A percentile compares a stretch with the other conserved stretches of the same genome.
Evolutionary conservation across 2,113 vertebrate genomes (phyloP).

Genomic region (Alligator mississippiensis): DNA sequence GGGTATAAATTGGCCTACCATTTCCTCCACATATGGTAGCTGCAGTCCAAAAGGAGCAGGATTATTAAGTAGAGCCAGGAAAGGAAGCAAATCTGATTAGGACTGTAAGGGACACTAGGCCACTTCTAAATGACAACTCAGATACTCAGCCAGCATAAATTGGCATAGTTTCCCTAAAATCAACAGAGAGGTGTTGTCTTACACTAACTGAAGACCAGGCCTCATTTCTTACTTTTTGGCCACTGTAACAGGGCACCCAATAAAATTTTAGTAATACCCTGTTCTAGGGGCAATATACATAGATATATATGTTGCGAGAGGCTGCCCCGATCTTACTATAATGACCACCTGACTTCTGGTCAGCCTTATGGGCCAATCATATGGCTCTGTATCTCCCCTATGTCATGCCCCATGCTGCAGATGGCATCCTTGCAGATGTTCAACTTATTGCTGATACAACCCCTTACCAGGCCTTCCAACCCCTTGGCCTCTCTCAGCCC

Average conservation of each 20-base stretch:
- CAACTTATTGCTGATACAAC: no score
- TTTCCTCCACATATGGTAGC: not conserved
- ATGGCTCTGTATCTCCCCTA: no score
- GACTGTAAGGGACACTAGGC: not conserved
- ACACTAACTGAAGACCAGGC: not conserved
- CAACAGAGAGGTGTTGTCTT: not conserved
- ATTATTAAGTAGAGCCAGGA: not conserved
- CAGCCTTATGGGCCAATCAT: no score
- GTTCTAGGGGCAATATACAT: no score
- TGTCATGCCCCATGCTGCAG: no score
- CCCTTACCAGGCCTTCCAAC: no score
- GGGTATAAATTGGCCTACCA: not conserved
- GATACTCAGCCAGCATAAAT: not conserved
- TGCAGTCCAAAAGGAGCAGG: not conserved
- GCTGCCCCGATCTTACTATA: no score
- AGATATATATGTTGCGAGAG: no score
- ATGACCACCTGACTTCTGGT: no score
- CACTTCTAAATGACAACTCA: fast-evolving
- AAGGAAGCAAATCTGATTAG: not conserved
- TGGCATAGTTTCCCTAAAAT: fast-evolving
- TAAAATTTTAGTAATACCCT: no score
- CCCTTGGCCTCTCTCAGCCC: no score
- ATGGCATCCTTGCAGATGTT: no score
- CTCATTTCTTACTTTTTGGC: conserved; percentile 1
- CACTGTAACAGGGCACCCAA: not conserved